Evolutionary conservation across 2,888 invertebrate species (phyloP).

Genomic region (Clostera curtula): DNA sequence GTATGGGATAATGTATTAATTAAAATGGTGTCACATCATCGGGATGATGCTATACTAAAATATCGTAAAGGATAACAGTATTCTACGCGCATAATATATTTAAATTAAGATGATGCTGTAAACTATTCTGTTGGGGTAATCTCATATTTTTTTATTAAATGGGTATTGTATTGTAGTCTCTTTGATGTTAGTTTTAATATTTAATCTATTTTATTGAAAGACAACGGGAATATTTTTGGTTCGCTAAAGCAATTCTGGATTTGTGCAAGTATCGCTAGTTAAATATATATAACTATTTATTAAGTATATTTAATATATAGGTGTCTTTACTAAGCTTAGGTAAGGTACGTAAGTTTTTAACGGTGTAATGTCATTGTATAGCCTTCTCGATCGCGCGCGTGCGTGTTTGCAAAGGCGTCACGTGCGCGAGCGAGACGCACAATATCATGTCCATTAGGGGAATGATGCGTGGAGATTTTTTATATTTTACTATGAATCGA

Average conservation of each 20-base stretch:
- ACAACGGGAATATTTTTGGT: constrained; percentile 15
- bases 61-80: too few species aligned
- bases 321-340: constrained; percentile 63
- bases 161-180: too few species aligned
- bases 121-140: too few species aligned
- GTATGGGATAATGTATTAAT: too few species aligned
- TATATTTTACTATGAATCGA: constrained; percentile 72
- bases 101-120: too few species aligned
- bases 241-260: constrained; percentile 32
- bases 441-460: constrained; percentile 66
- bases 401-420: constrained; percentile 11
- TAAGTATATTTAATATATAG: constrained; percentile 71
- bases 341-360: constrained; percentile 71
- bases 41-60: too few species aligned
- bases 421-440: constrained; percentile 35
- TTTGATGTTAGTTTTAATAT: too few species aligned
- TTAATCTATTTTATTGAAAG: too few species aligned
- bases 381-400: constrained; percentile 35
- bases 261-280: constrained; percentile 36
- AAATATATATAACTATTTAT: constrained; percentile 56
- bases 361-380: constrained; percentile 57
- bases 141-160: too few species aligned
- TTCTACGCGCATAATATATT: too few species aligned
- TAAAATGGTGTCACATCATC: too few species aligned
- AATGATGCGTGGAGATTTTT: constrained; percentile 65